These are phyloP conservation scores for Achlya flavicornis DNA, from an alignment of 2,888 invertebrate genomes.

Conservation along the genomic window DNA sequence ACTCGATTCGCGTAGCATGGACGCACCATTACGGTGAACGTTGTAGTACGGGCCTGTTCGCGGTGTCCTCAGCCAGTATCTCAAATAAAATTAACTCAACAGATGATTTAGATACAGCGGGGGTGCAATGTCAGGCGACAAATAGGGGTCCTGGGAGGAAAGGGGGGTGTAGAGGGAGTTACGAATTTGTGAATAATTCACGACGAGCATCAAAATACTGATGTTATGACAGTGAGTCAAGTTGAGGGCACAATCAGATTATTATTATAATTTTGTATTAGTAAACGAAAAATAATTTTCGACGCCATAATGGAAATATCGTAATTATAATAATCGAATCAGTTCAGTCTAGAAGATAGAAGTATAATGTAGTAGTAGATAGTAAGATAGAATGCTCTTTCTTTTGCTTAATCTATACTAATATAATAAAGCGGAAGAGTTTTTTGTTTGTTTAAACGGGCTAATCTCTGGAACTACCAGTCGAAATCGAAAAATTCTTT, in stretches of 20 bases:
- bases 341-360: too few species aligned
- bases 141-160: background rate
- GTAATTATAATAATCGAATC: too few species aligned
- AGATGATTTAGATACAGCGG: slow-evolving; percentile 1
- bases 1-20: too few species aligned
- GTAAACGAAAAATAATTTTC: background rate
- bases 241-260: slow-evolving; percentile 5
- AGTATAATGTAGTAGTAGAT: too few species aligned
- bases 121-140: background rate
- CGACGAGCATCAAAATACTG: slow-evolving; percentile 6
- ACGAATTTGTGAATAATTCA: slow-evolving; percentile 8
- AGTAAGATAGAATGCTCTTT: too few species aligned
- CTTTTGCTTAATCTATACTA: too few species aligned
- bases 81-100: background rate
- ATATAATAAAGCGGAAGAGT: too few species aligned
- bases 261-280: background rate
- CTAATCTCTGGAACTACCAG: too few species aligned
- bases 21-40: too few species aligned
- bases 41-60: background rate
- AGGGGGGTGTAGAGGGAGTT: background rate
- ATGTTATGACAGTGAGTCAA: slow-evolving; percentile 4
- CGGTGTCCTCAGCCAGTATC: background rate
- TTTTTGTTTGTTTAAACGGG: too few species aligned
- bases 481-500: too few species aligned
- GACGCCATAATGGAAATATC: background rate